Conservation (phyloP, 2,888 invertebrate species). For the Hypomecis punctinalis region DNA sequence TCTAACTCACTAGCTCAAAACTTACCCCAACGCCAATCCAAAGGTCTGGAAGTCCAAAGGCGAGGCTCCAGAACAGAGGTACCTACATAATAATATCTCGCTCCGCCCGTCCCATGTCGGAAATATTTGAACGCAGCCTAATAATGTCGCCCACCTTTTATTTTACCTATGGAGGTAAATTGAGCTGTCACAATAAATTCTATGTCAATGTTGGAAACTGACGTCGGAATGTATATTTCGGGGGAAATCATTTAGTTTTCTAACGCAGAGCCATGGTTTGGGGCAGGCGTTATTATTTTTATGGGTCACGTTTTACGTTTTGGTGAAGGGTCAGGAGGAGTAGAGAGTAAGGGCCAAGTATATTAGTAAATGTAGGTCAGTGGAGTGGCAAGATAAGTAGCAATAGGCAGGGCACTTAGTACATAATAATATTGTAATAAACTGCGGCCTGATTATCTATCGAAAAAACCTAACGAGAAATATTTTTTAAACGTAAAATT, state of each 20-base stretch:
- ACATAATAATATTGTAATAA: no score
- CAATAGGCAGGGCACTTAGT: no score
- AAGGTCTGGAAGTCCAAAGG: constrained; percentile 62
- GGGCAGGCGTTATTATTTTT: no score
- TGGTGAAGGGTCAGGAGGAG: no score
- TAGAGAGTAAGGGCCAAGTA: no score
- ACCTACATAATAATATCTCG: constrained; percentile 66
- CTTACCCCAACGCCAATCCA: constrained; percentile 51
- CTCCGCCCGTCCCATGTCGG: constrained; percentile 40
- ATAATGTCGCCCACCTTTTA: constrained; percentile 35
- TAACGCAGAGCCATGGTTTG: background rate
- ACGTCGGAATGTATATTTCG: background rate
- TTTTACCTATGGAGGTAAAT: constrained; percentile 18
- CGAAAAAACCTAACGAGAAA: no score
- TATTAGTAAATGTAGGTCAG: no score
- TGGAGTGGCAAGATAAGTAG: no score
- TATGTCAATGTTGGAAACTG: constrained; percentile 17
- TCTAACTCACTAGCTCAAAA: constrained; percentile 26
- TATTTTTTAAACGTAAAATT: no score
- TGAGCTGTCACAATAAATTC: constrained; percentile 19
- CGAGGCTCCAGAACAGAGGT: constrained; percentile 67
- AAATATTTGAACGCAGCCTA: constrained; percentile 42
- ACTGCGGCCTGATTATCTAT: no score
- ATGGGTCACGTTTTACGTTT: no score
- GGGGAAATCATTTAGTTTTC: background rate